Evolutionary conservation across 2,888 invertebrate species (phyloP).

Genomic region (Brachyopa scutellaris): DNA sequence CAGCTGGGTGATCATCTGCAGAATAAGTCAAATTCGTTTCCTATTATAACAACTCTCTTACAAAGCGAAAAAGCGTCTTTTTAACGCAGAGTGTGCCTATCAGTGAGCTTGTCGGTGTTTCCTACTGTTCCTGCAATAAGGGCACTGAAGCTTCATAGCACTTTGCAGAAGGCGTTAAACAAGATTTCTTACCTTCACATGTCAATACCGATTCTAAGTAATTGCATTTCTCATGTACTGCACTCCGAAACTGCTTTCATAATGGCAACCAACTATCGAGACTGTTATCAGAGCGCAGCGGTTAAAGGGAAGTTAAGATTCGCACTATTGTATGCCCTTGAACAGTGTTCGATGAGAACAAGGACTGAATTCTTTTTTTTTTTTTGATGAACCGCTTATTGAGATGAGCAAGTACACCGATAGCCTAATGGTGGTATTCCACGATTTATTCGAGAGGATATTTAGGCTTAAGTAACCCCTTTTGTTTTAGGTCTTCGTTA

Average conservation of each 20-base stretch:
- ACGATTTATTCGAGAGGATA: neutral
- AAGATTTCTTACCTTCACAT: constrained; percentile 29
- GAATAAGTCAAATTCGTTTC: no score
- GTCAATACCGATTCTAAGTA: constrained; percentile 31
- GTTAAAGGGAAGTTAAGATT: neutral
- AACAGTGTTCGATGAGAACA: neutral
- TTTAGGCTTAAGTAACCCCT: neutral
- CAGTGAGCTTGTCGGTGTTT: neutral
- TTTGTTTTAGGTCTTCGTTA: constrained; percentile 1
- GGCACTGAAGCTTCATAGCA: constrained; percentile 25
- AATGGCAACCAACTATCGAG: constrained; percentile 28
- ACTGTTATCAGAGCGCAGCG: constrained; percentile 34
- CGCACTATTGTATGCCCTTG: neutral
- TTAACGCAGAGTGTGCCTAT: constrained; percentile 1
- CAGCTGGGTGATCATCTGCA: no score
- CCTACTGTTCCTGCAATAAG: constrained; percentile 39
- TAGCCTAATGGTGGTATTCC: no score
- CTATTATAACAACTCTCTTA: no score
- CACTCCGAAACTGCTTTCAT: constrained; percentile 32
- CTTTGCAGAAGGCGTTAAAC: constrained; percentile 30
- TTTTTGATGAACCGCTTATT: neutral
- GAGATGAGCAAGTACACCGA: neutral
- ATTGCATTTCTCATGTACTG: constrained; percentile 32
- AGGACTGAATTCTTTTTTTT: neutral
- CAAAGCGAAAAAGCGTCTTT: no score